Conservation (phyloP, 1,140 invertebrate genomes). For the Drosophila truncata region DNA sequence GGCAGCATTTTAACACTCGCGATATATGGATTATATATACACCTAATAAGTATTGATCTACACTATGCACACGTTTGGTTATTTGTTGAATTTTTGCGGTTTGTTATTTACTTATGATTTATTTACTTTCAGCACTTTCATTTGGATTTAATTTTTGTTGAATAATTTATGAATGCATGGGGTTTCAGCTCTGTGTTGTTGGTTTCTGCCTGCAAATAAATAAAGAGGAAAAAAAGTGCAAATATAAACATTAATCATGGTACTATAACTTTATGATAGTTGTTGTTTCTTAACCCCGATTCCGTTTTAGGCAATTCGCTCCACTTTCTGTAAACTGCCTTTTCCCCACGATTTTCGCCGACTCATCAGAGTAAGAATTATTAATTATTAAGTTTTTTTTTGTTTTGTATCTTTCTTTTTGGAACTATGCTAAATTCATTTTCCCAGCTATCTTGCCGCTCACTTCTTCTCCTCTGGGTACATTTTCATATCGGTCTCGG, state of each 20-base stretch:
- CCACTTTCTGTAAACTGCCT: slow-evolving; percentile 29
- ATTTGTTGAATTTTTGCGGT: slow-evolving; percentile 36
- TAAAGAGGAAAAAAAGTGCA: slow-evolving; percentile 20
- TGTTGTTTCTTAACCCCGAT: slow-evolving; percentile 17
- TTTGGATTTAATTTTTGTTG: slow-evolving; percentile 27
- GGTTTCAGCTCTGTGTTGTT: slow-evolving; percentile 8
- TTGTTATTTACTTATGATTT: slow-evolving; percentile 40
- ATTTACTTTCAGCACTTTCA: slow-evolving; percentile 55
- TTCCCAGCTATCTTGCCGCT: slow-evolving; percentile 39
- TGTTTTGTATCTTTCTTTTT: slow-evolving; percentile 1
- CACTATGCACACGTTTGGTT: slow-evolving; percentile 40
- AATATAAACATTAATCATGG: slow-evolving; percentile 55
- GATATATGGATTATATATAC: slow-evolving; percentile 21
- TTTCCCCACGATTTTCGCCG: slow-evolving; percentile 46
- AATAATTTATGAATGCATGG: slow-evolving; percentile 25
- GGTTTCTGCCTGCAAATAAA: slow-evolving; percentile 48
- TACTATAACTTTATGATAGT: slow-evolving; percentile 2
- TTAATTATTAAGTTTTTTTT: slow-evolving; percentile 34
- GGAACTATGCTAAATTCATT: slow-evolving; percentile 43
- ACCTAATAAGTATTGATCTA: slow-evolving; percentile 36
- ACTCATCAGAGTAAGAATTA: slow-evolving; percentile 52
- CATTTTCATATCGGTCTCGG: slow-evolving; percentile 49
- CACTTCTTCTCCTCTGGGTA: slow-evolving; percentile 26
- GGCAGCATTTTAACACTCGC: slow-evolving; percentile 57
- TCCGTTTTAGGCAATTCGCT: slow-evolving; percentile 21